phyloP scores from a whole-genome alignment of 2,888 invertebrate species.

The Folsomia candida region DNA sequence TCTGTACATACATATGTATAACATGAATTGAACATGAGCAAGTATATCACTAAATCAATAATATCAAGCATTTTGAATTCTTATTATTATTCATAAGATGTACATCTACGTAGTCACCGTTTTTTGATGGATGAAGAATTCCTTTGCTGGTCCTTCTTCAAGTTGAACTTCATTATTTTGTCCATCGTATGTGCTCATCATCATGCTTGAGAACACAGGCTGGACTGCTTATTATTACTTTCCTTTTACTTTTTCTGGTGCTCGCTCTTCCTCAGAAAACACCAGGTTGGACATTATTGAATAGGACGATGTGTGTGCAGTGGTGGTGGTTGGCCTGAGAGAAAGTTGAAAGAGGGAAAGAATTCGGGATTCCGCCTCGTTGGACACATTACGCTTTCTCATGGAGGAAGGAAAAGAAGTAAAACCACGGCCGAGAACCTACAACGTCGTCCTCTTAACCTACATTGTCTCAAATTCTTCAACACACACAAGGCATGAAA shows the following conservation, averaged over 20 bases:
- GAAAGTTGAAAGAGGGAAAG: background rate
- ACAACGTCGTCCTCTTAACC: too few species aligned
- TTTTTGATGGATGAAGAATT: too few species aligned
- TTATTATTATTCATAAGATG: too few species aligned
- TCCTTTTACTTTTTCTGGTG: background rate
- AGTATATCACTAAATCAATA: too few species aligned
- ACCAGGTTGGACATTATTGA: background rate
- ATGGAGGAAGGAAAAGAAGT: too few species aligned
- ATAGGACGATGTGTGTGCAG: background rate
- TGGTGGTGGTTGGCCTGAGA: background rate
- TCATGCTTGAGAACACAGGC: background rate
- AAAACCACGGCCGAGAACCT: too few species aligned
- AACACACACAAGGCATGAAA: too few species aligned
- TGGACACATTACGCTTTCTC: slow-evolving; percentile 12
- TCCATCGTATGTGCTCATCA: background rate
- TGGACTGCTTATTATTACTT: background rate
- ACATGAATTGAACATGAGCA: too few species aligned
- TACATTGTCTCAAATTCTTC: too few species aligned
- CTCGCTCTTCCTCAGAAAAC: background rate
- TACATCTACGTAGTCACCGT: too few species aligned
- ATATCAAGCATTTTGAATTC: too few species aligned
- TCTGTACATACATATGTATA: too few species aligned
- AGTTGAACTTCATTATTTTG: background rate
- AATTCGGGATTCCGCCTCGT: slow-evolving; percentile 18
- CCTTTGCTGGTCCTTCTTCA: background rate